Evolutionary conservation across 2,113 vertebrate species (phyloP).

Genomic region (Thalassarche chlororhynchos): DNA sequence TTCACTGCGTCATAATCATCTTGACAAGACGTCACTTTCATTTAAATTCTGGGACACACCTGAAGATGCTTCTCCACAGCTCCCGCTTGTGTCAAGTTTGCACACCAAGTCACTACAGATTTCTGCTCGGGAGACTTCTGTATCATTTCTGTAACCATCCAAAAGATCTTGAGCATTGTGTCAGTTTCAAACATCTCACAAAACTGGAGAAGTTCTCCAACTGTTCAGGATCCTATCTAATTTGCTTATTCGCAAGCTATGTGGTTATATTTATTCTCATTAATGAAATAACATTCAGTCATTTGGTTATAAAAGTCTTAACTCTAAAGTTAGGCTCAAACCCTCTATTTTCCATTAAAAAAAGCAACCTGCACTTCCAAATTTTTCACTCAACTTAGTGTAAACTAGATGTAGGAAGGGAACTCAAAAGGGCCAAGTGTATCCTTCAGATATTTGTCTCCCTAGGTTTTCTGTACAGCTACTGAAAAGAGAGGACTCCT

Average conservation of each 20-base stretch:
- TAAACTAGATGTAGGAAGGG: background rate
- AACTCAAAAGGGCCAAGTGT: accelerated
- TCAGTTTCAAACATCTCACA: background rate
- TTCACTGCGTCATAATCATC: background rate
- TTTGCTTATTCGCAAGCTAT: background rate
- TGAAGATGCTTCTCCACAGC: background rate
- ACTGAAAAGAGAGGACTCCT: background rate
- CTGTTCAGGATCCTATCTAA: background rate
- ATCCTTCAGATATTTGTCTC: background rate
- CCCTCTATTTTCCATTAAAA: background rate
- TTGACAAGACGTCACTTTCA: background rate
- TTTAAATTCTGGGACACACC: background rate
- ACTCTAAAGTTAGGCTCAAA: background rate
- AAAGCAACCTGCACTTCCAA: background rate
- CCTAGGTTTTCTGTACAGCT: background rate
- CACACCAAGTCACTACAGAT: background rate
- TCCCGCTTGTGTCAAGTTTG: background rate
- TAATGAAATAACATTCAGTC: background rate
- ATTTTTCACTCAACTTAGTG: background rate
- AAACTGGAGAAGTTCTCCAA: background rate
- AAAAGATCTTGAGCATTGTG: background rate
- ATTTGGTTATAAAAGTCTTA: background rate
- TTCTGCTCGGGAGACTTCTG: background rate
- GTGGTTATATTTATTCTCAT: background rate
- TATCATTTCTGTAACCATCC: background rate